Base-by-base conservation (phyloP, 2,888 invertebrate species). In the Ametastegia equiseti region DNA sequence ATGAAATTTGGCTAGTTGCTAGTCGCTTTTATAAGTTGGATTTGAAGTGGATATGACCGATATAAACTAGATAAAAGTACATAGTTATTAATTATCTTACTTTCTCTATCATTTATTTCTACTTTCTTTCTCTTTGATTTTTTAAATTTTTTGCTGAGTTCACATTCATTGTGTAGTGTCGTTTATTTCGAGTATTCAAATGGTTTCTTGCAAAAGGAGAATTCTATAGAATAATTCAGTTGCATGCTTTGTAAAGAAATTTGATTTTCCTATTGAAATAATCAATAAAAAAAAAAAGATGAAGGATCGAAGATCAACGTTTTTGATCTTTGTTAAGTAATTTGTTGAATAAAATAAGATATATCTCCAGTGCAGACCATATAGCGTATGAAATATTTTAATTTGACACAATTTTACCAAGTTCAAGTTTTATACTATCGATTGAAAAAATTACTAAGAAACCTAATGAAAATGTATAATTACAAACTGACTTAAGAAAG, bases 21-120 rank as follows among this genome's bases (percentile, higher is more conserved):
- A 86, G 85, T 84, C 84, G 86, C 86, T 86, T 86, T 87, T 85
- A 84, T 86, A 84, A 86, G 85, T 85, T 85, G 85, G 86, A 86
- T 86, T 86, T 86, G 86, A 86, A 84, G 84, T 86, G 86, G 86
- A 86, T 86, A 86, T 86, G 86, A 86, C 86, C 85, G 83, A 84
- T 82, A 81, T 86, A 83, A 81, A 80, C 80, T 83, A 85, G 81
- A 83, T 81, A 82, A 77, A 79, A 80, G 67, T 81, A 23, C 80
- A 73, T 54, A 57, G 47, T 73, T 69, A 60, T 42, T 54, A 19
- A 57, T 69, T 27, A 50, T 69, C 47, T 77, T 1, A 13, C 30
- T 69, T 42, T 80, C 42, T 45, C 15, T 63, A 47, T 23, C 19
- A 19, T 19, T n/a, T 78, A 65, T 81, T 79, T 39, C 15, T 81